These are phyloP conservation scores for Triops longicaudatus DNA, from an alignment of 1,140 invertebrate genomes.

Conservation along the genomic window DNA sequence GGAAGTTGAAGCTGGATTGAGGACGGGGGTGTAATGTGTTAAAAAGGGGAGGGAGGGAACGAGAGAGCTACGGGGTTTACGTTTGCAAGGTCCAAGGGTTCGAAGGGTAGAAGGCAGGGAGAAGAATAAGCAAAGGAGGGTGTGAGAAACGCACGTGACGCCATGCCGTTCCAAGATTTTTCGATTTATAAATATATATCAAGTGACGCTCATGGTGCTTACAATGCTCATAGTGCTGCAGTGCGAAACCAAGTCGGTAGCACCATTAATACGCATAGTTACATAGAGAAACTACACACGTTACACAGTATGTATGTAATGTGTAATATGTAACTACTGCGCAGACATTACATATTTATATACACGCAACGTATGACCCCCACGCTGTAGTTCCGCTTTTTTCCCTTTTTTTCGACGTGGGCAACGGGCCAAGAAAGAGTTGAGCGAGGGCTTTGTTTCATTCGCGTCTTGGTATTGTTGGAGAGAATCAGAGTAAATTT, in stretches of 20 bases:
- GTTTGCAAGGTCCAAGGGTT: neutral
- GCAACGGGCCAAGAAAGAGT: neutral
- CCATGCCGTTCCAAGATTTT: neutral
- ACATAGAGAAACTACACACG: no score
- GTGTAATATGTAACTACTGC: neutral
- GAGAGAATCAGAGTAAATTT: no score
- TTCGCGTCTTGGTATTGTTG: no score
- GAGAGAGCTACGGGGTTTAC: neutral
- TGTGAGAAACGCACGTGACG: neutral
- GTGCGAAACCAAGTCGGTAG: neutral
- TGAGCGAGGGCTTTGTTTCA: neutral
- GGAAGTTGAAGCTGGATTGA: no score
- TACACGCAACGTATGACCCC: neutral
- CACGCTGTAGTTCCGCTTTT: neutral
- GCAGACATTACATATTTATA: neutral
- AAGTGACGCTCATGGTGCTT: neutral
- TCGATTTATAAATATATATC: slow-evolving; percentile 2
- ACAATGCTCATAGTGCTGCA: neutral
- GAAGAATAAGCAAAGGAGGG: no score
- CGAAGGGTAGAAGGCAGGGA: neutral
- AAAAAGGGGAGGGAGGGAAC: neutral
- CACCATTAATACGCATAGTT: neutral
- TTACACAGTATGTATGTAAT: no score
- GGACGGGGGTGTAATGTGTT: no score
- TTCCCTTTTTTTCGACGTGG: neutral